Percentiles rank a stretch among this genome's conserved stretches.
phyloP scores from a whole-genome alignment of 2,113 vertebrate species.

The Cisticola juncidis region DNA sequence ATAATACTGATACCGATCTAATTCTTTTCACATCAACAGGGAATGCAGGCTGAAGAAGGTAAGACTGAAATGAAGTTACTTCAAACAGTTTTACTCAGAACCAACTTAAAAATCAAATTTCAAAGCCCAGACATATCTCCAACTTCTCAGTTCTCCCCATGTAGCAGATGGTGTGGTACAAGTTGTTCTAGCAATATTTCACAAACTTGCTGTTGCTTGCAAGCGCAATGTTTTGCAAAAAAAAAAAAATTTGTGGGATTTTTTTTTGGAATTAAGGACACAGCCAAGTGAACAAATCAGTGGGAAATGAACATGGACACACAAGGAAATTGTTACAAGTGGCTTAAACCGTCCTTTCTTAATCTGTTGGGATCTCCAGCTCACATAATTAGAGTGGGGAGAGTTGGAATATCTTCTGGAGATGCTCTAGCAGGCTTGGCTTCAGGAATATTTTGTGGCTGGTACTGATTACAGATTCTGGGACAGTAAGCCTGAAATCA shows the following conservation, averaged over 20 bases:
- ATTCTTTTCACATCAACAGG: neutral
- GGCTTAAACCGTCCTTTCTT: neutral
- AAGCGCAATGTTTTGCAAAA: conserved; percentile 7
- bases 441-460: neutral
- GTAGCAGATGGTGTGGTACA: conserved; percentile 56
- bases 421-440: neutral
- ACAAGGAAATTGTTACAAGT: neutral
- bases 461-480: neutral
- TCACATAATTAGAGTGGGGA: neutral
- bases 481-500: neutral
- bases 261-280: conserved; percentile 20
- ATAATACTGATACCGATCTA: neutral
- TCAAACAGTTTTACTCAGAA: neutral
- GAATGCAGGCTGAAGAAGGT: neutral
- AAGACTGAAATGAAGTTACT: neutral
- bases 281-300: neutral
- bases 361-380: neutral
- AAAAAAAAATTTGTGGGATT: neutral
- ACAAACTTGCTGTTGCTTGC: conserved; percentile 42
- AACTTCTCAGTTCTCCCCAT: conserved; percentile 23
- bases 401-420: neutral
- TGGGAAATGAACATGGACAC: neutral
- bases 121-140: neutral
- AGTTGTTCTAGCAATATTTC: conserved; percentile 65
- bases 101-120: neutral